Evolutionary conservation across 2,888 invertebrate genomes (phyloP), one percentile per base, ranked within the genome.

Genomic region (Coelinius sp.): DNA sequence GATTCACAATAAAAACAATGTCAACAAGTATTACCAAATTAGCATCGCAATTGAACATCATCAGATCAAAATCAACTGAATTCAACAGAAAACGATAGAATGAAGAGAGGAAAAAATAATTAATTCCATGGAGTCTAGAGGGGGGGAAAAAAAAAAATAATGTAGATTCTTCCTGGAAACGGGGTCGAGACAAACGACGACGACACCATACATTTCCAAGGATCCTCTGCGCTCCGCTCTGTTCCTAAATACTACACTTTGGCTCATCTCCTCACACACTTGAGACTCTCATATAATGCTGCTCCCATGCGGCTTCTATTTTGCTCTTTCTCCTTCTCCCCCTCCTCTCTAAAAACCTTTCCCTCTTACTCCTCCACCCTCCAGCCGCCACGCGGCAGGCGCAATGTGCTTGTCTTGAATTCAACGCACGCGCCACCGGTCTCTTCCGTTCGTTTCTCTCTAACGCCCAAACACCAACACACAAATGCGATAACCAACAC

Each of bases 361-460:
- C 46, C 31, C 49, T 27, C 49, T 59, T 14, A 24, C 49, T 69
- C 49, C 10, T 25, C 31, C 49, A 17, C 20, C 46, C 14, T 14
- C 44, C 22, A 41, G 8, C 31, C 31, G 5, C 31, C 17, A 12
- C 31, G 17, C 17, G 52, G 12, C 64, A 24, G 63, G 53, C 44
- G 53, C 41, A 68, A 68, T 24, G 53, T 68, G 72, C 72, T 68
- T 46, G 59, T 78, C 65, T 80, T 75, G 79, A 81, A 85, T 85
- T 83, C 85, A 77, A 81, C 77, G 79, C 84, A 84, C 84, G 85
- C 78, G 70, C 79, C 79, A 73, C 63, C 46, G 75, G 79, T 80
- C 81, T 81, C 86, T 85, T 85, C 85, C 86, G 85, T 81, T 85
- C 81, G 38, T 41, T 25, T 25, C 63, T 62, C 24, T 63, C 38